Percentiles rank a stretch among this genome's conserved stretches.
These are phyloP conservation scores for Spinus olivaceus DNA, from an alignment of 2,797 vertebrate genomes.

Conservation along the genomic window DNA sequence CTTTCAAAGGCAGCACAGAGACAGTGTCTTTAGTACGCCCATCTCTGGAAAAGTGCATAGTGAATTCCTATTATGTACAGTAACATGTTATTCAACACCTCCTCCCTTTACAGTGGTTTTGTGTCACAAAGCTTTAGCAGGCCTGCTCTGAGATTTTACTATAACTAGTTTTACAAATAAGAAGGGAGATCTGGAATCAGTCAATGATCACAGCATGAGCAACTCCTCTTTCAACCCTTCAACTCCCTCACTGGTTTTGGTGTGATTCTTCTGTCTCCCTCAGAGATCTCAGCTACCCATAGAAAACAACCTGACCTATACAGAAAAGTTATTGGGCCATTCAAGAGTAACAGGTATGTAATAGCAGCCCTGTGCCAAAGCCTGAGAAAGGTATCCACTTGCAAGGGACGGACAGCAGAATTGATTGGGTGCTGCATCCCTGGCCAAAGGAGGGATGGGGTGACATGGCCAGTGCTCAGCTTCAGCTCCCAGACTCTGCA, in stretches of 20 bases:
- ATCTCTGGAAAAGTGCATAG: background rate
- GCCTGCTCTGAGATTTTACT: background rate
- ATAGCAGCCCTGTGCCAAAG: background rate
- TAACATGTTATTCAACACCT: background rate
- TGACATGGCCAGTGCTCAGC: background rate
- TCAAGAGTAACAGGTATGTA: background rate
- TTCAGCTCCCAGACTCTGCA: background rate
- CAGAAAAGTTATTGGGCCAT: background rate
- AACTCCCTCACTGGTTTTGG: background rate
- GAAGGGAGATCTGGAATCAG: background rate
- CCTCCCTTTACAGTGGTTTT: background rate
- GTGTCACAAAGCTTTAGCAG: background rate
- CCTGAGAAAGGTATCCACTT: background rate
- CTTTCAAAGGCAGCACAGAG: background rate
- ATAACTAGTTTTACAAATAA: background rate
- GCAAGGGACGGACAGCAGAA: background rate
- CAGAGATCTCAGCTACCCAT: background rate
- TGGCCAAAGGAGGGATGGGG: background rate
- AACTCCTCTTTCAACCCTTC: background rate
- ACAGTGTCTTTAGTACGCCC: background rate
- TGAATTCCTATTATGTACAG: background rate
- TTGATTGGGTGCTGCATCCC: rapidly evolving
- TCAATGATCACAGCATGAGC: background rate
- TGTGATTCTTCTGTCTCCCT: background rate
- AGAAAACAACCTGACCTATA: background rate